Percentiles rank a stretch among this genome's conserved stretches.
Conservation (phyloP, 1,140 invertebrate genomes). For the Zophobas atratus region DNA sequence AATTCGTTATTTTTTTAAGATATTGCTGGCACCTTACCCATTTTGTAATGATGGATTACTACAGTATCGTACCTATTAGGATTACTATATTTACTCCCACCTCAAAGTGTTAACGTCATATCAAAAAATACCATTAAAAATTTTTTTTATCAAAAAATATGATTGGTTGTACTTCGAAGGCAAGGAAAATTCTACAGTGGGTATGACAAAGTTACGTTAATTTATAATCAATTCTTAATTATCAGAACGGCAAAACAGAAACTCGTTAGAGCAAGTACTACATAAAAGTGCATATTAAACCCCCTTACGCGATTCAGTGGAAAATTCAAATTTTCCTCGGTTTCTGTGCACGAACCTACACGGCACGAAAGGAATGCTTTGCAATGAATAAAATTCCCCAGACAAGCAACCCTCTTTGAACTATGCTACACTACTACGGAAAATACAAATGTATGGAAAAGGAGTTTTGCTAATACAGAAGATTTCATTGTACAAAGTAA, state of each 20-base stretch:
- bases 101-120: too few species aligned
- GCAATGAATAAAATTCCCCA: not conserved
- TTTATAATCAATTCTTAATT: not conserved
- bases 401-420: not conserved
- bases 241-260: not conserved
- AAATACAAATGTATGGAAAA: not conserved
- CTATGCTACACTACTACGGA: not conserved
- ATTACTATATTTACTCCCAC: too few species aligned
- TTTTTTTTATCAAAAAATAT: too few species aligned
- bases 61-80: too few species aligned
- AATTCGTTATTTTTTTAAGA: too few species aligned
- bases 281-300: constrained; percentile 5
- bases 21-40: too few species aligned
- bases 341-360: not conserved
- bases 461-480: too few species aligned
- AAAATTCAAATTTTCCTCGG: not conserved
- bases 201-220: too few species aligned
- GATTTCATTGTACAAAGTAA: not conserved
- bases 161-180: too few species aligned
- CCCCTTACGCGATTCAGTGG: not conserved
- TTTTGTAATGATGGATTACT: too few species aligned
- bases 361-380: constrained; percentile 3
- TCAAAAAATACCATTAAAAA: too few species aligned
- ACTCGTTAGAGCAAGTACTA: not conserved
- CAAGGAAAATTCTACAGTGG: too few species aligned